Evolutionary conservation across 2,113 vertebrate genomes (phyloP).

Genomic region (Gracilinanus agilis): DNA sequence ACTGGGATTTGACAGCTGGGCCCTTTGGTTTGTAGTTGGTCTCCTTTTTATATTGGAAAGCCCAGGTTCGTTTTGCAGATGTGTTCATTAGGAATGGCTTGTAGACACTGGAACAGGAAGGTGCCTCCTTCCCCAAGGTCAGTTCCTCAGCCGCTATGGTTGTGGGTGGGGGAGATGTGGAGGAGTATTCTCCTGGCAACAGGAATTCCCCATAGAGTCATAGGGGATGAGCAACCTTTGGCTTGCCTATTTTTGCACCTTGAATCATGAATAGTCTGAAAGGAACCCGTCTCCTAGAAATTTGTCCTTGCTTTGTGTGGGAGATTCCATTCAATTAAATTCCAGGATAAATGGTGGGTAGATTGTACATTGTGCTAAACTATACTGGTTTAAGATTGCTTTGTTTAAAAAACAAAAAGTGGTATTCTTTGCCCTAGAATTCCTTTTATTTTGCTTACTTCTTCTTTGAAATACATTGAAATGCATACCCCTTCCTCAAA

Average conservation of each 20-base stretch:
- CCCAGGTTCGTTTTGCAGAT: conserved; percentile 60
- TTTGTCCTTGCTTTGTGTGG: background rate
- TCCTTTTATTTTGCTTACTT: background rate
- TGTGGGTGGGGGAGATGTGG: conserved; percentile 68
- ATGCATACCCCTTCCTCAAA: background rate
- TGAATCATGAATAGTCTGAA: conserved; percentile 51
- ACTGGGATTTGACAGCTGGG: background rate
- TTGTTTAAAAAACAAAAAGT: background rate
- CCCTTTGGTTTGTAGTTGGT: background rate
- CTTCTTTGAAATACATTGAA: background rate
- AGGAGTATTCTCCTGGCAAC: conserved; percentile 66
- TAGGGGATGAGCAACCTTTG: conserved; percentile 72
- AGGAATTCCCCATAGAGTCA: conserved; percentile 79
- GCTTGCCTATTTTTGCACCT: conserved; percentile 67
- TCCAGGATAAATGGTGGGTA: background rate
- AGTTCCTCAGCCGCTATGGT: conserved; percentile 58
- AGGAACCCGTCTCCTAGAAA: conserved; percentile 16
- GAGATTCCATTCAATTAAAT: background rate
- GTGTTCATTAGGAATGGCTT: conserved; percentile 41
- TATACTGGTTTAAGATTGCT: background rate
- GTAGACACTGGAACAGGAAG: conserved; percentile 74
- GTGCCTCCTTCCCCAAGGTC: conserved; percentile 57
- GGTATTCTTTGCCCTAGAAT: background rate
- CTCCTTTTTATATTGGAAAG: conserved; percentile 56
- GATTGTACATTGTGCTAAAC: background rate